phyloP scores from a whole-genome alignment of 2,888 invertebrate genomes.

The Lithosia quadra region DNA sequence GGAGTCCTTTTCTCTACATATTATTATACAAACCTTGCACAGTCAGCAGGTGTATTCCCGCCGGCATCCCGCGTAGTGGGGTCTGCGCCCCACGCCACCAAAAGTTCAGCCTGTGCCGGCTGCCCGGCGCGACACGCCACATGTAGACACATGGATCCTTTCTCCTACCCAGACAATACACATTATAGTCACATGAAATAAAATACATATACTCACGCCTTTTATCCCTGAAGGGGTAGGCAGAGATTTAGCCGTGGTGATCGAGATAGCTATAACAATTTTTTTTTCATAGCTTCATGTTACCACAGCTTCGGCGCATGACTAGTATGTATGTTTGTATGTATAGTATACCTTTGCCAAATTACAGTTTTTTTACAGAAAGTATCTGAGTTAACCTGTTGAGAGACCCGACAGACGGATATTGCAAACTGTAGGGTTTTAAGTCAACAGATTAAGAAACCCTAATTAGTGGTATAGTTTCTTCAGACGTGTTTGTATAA shows the following conservation, averaged over 20 bases:
- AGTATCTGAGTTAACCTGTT: too few species aligned
- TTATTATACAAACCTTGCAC: conserved; percentile 87
- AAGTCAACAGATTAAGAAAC: neutral
- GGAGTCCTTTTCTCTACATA: neutral
- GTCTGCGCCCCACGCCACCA: conserved; percentile 97
- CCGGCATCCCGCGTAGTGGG: conserved; percentile 93
- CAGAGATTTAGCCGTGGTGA: neutral
- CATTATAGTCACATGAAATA: neutral
- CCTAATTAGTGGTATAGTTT: neutral
- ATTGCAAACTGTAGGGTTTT: too few species aligned
- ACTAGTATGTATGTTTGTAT: too few species aligned
- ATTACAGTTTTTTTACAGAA: too few species aligned
- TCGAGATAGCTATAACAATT: too few species aligned
- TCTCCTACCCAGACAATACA: conserved; percentile 88
- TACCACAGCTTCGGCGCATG: too few species aligned
- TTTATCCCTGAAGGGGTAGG: neutral
- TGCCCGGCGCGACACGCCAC: conserved; percentile 98
- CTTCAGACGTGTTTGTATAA: neutral
- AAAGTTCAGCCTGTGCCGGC: conserved; percentile 95
- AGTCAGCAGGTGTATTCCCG: conserved; percentile 91
- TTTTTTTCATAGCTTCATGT: too few species aligned
- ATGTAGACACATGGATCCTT: conserved; percentile 96
- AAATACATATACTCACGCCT: neutral
- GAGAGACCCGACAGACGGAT: too few species aligned
- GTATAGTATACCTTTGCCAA: too few species aligned